Base-by-base conservation (phyloP, 2,797 vertebrate species). In the Lagorchestes hirsutus region DNA sequence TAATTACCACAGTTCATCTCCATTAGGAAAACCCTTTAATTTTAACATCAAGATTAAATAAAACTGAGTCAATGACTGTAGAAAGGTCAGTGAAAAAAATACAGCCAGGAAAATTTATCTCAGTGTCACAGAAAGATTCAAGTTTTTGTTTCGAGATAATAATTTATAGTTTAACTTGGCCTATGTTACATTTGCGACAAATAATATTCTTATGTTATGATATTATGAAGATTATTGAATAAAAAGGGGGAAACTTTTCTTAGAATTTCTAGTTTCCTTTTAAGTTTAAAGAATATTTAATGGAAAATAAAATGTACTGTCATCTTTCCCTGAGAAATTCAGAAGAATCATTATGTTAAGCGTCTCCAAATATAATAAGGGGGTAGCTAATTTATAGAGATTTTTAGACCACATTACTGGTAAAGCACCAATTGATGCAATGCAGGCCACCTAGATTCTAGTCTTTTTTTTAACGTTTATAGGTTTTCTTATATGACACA, bases 1-100 rank as follows among this genome's bases (percentile, higher is more conserved):
- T 90, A 96, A 97, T 96, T 94, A 92, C 3, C 93, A 0, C 9
- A 57, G 34, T 91, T 97, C 27, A 92, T 56, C 14, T 96, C 92
- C 18, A n/a, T 97, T 94, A 97, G 93, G 55, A 95, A 96, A 46
- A 55, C 0, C 2, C 0, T 93, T 97, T 97, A 16, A 93, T 95
- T 97, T 97, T 94, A 94, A 28, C 55, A 96, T 96, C 90, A 96
- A 74, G 40, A 94, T 94, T n/a, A 92, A 95, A 1, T 94, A 97
- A 95, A 97, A 92, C 82, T 92, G 87, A 97, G 6, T 96, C 90
- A 50, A 55, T 24, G 50, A 90, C 94, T 74, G 92, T 11, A 58
- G 46, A 5, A 87, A 0, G 1, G 82, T 40, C 57, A 97, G 96
- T 46, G 14, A 95, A 94, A 96, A 57, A 57, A 94, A 95, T 95